These are phyloP conservation scores for Empis stercorea DNA, from an alignment of 2,888 invertebrate genomes.

Conservation along the genomic window DNA sequence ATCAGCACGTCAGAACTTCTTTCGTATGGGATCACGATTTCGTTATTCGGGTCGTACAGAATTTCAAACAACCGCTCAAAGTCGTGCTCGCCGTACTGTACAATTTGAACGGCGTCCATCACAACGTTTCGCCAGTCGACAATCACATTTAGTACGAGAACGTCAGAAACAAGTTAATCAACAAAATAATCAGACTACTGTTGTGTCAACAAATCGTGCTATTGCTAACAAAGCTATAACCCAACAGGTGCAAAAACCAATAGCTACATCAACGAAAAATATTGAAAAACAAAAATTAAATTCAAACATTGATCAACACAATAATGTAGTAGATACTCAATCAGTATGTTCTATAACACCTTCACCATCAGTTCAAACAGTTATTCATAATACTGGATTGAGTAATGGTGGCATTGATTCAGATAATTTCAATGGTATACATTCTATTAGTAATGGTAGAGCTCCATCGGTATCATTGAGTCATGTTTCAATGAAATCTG, in stretches of 20 bases:
- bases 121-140: conserved; percentile 87
- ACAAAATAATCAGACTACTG: conserved; percentile 15
- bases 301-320: neutral
- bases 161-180: conserved; percentile 43
- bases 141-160: conserved; percentile 76
- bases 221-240: neutral
- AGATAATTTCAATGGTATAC: neutral
- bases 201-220: conserved; percentile 12
- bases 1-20: conserved; percentile 86
- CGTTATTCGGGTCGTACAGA: conserved; percentile 87
- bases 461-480: conserved; percentile 22
- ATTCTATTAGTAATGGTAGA: conserved; percentile 9
- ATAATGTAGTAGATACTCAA: neutral
- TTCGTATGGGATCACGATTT: conserved; percentile 96
- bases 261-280: conserved; percentile 12
- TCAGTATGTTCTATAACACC: conserved; percentile 22
- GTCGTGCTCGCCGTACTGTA: conserved; percentile 80
- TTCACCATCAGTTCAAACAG: conserved; percentile 33
- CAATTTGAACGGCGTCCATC: conserved; percentile 94
- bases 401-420: neutral
- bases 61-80: conserved; percentile 89
- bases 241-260: conserved; percentile 14
- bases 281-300: neutral
- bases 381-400: conserved; percentile 26
- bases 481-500: conserved; percentile 36